A percentile compares a stretch with the other conserved stretches of the same genome.
Conservation (phyloP, 2,888 invertebrate species). For the Cremastobaeus sp. region DNA sequence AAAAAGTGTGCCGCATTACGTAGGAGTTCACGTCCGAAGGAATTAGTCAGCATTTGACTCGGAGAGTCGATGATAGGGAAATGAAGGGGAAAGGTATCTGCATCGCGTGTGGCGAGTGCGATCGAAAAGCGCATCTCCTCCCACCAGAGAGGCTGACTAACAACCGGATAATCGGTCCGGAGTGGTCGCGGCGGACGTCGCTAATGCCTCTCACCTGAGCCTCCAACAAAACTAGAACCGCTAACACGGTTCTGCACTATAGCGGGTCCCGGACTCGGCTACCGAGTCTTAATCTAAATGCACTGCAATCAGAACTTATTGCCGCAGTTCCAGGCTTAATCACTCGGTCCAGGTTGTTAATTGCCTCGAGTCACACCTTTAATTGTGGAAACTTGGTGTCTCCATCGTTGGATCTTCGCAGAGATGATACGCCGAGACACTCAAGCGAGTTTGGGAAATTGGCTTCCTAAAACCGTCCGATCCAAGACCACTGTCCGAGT, state of each 20-base stretch:
- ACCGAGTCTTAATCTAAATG: constrained; percentile 48
- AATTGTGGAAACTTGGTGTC: background rate
- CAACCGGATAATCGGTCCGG: constrained; percentile 70
- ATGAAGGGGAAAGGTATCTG: constrained; percentile 9
- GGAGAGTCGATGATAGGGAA: constrained; percentile 7
- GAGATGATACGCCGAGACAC: background rate
- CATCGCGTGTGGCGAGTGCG: constrained; percentile 62
- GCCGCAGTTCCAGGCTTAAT: constrained; percentile 18
- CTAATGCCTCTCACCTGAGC: constrained; percentile 47
- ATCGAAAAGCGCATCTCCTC: constrained; percentile 66
- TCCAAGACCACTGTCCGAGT: constrained; percentile 4
- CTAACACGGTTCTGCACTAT: constrained; percentile 56
- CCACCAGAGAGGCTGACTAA: constrained; percentile 66
- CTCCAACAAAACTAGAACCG: constrained; percentile 40
- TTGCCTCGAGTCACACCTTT: constrained; percentile 9
- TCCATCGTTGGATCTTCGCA: background rate
- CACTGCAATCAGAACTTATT: constrained; percentile 31
- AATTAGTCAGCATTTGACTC: constrained; percentile 8
- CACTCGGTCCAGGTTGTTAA: background rate
- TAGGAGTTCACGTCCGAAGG: background rate
- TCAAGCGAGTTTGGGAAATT: background rate
- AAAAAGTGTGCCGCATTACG: background rate
- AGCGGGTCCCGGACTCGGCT: constrained; percentile 14
- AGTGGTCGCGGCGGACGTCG: constrained; percentile 48
- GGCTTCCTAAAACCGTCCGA: background rate